phyloP scores from a whole-genome alignment of 2,113 vertebrate species.

The Albula glossodonta region DNA sequence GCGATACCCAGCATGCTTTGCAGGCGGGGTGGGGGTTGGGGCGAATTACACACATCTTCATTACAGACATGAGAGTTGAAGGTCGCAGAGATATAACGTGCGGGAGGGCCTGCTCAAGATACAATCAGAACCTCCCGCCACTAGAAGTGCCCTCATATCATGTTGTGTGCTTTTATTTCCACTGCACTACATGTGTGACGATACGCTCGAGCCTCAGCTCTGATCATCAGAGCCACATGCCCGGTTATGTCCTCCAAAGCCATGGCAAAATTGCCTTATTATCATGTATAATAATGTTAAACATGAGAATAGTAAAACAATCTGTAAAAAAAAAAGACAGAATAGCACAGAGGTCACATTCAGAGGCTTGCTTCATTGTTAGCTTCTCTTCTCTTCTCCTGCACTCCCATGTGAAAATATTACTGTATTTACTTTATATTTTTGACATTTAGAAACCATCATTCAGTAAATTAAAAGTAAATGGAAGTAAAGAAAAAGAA shows the following conservation, averaged over 20 bases:
- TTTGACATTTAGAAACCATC: neutral
- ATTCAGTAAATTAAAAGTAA: neutral
- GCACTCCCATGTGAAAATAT: too few species aligned
- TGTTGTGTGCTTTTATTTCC: neutral
- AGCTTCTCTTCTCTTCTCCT: too few species aligned
- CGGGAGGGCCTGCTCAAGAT: neutral
- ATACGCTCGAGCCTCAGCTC: too few species aligned
- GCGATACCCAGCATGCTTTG: constrained; percentile 39
- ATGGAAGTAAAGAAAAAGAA: neutral
- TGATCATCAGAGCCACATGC: too few species aligned
- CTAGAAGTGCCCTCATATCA: neutral
- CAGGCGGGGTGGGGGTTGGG: constrained; percentile 20
- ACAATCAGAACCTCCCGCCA: neutral
- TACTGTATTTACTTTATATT: too few species aligned
- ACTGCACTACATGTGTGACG: neutral
- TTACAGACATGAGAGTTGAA: constrained; percentile 19
- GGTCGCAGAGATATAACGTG: constrained; percentile 5
- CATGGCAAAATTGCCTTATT: too few species aligned
- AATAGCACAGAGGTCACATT: too few species aligned
- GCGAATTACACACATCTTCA: constrained; percentile 25
- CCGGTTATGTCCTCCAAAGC: too few species aligned
- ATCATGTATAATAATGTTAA: too few species aligned
- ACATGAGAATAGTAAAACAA: too few species aligned
- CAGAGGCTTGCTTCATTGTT: too few species aligned
- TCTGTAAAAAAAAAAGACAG: too few species aligned